Base-by-base conservation (phyloP, 2,888 invertebrate genomes). In the Masnerella sp. region DNA sequence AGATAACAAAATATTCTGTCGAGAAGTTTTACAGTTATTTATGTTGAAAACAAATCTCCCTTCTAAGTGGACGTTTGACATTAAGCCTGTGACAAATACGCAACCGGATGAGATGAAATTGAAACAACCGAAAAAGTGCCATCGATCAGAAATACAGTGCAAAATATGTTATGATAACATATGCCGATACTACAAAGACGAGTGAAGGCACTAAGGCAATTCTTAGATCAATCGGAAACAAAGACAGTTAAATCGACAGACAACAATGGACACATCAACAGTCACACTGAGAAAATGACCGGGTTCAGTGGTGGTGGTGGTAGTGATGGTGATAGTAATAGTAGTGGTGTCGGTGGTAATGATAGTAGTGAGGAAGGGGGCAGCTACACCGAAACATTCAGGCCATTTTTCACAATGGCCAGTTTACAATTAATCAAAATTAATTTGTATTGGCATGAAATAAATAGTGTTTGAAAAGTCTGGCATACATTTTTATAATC, bases 351-450 rank as follows among this genome's bases (percentile, higher is more conserved):
- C 82, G 81, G 61, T 64, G 14, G 67, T 67, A 43, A 58, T 68
- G 22, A 45, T 59, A 22, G 59, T 68, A 49, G 58, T 82, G 84
- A 84, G 85, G 84, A 85, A 84, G 84, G 83, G 84, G 85, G 82
- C 81, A 80, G 84, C 84, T 85, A 85, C 84, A 84, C 82, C 83
- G 85, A 84, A 84, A 85, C 84, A 84, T 84, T 82, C 84, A 84
- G 82, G 82, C 83, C 82, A 81, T 74, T 83, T 81, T 81, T 80
- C 82, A 83, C 78, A 83, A 81, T 80, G 80, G 84, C 83, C 81
- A 80, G 76, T 80, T 77, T 76, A 82, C 80, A 81, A 77, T 81
- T 78, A 42, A 81, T 79, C 14, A 71, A 75, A 74, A 79, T 81
- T 78, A 79, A 77, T 25, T 36, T 76, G 59, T 65, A 72, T 73